Evolutionary conservation across 2,797 vertebrate species (phyloP).

Genomic region (Anas acuta): DNA sequence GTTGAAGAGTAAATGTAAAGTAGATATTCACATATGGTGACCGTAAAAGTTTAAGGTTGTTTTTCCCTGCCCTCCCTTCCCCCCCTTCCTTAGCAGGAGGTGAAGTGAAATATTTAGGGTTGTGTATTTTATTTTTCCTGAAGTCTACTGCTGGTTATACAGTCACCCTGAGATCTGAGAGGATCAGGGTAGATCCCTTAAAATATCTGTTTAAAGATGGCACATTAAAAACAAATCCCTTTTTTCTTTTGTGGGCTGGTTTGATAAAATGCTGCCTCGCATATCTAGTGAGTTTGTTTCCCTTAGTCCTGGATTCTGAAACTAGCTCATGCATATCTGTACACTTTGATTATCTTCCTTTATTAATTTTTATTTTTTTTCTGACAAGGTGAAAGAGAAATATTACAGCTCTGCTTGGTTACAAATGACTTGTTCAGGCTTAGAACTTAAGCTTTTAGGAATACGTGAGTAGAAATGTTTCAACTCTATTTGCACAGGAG

Average conservation of each 20-base stretch:
- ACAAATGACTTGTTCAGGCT: background rate
- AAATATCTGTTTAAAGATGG: background rate
- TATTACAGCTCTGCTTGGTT: background rate
- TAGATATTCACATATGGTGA: background rate
- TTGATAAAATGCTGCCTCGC: background rate
- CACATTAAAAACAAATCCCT: background rate
- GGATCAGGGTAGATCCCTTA: background rate
- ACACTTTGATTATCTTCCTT: background rate
- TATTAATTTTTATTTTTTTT: background rate
- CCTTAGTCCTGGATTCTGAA: background rate
- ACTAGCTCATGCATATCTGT: background rate
- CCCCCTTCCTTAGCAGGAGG: accelerated
- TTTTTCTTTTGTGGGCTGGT: background rate
- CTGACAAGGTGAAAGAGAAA: background rate
- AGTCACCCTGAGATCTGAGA: background rate
- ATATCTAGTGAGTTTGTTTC: background rate
- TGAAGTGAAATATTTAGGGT: background rate
- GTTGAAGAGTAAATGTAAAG: background rate
- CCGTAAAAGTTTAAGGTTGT: accelerated
- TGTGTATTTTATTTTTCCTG: background rate
- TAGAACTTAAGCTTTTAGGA: background rate
- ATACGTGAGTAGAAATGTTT: background rate
- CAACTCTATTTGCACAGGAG: background rate
- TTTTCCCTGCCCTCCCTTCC: background rate
- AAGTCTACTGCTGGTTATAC: background rate